phyloP scores from a whole-genome alignment of 2,113 vertebrate genomes.

The Halichoeres trimaculatus region DNA sequence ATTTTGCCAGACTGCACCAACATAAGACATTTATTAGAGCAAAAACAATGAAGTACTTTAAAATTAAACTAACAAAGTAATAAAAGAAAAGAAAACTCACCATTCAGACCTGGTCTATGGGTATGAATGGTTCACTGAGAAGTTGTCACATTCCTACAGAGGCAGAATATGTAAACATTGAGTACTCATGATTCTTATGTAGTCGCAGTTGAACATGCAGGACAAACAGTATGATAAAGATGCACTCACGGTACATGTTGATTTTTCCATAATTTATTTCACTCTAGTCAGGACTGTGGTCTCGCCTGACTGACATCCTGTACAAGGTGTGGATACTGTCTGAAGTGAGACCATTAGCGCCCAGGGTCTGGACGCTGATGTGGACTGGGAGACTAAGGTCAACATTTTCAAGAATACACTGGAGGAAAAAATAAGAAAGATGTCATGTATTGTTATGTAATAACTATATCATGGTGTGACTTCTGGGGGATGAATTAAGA shows the following conservation, averaged over 20 bases:
- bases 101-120: constrained; percentile 14
- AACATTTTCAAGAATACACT: constrained; percentile 75
- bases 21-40: too few relatives aligned
- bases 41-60: too few relatives aligned
- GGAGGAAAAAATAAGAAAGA: neutral
- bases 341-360: constrained; percentile 71
- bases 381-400: constrained; percentile 50
- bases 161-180: neutral
- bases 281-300: constrained; percentile 12
- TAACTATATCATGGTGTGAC: neutral
- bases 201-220: neutral
- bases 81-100: constrained; percentile 14
- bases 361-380: constrained; percentile 68
- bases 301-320: constrained; percentile 13
- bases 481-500: neutral
- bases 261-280: neutral
- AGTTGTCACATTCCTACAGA: constrained; percentile 15
- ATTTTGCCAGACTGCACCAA: too few relatives aligned
- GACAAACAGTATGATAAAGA: neutral
- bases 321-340: constrained; percentile 44
- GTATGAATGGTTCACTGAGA: constrained; percentile 17
- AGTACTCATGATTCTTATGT: neutral
- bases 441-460: too few relatives aligned
- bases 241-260: constrained; percentile 32
- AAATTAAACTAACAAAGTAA: neutral